These are phyloP conservation scores for Melanerpes aurifrons DNA, from an alignment of 2,113 vertebrate genomes.

Conservation along the genomic window DNA sequence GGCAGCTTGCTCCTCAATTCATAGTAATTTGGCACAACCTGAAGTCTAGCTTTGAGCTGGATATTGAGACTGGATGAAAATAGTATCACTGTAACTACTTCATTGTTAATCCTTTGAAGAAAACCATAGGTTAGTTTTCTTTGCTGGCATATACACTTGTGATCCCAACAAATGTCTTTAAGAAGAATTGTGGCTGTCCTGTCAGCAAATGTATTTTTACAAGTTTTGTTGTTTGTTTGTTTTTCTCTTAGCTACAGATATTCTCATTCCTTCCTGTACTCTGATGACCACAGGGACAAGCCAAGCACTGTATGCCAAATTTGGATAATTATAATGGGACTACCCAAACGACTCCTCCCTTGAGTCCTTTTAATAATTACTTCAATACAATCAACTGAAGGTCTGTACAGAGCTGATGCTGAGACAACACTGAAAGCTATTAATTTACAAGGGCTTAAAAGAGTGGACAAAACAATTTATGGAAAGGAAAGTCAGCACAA, in stretches of 20 bases:
- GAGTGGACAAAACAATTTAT: not conserved
- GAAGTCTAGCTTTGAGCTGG: not conserved
- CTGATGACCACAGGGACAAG: not conserved
- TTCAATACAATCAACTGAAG: not conserved
- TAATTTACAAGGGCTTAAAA: not conserved
- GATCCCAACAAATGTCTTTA: not conserved
- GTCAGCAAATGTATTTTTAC: not conserved
- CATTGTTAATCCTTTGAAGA: not conserved
- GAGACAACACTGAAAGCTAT: not conserved
- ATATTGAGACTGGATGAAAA: not conserved
- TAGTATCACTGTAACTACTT: not conserved
- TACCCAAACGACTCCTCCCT: not conserved
- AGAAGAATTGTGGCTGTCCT: not conserved
- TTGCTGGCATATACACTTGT: not conserved
- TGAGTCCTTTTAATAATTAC: not conserved
- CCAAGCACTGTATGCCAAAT: not conserved
- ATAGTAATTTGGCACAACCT: not conserved
- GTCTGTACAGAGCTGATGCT: not conserved
- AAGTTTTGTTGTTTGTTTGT: not conserved
- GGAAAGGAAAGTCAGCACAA: not conserved
- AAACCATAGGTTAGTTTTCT: not conserved
- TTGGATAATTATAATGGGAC: not conserved
- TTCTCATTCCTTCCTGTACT: not conserved
- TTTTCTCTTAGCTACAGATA: not conserved
- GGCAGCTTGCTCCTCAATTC: not conserved